phyloP scores from a whole-genome alignment of 2,888 invertebrate species.

The Galerucella pusilla region DNA sequence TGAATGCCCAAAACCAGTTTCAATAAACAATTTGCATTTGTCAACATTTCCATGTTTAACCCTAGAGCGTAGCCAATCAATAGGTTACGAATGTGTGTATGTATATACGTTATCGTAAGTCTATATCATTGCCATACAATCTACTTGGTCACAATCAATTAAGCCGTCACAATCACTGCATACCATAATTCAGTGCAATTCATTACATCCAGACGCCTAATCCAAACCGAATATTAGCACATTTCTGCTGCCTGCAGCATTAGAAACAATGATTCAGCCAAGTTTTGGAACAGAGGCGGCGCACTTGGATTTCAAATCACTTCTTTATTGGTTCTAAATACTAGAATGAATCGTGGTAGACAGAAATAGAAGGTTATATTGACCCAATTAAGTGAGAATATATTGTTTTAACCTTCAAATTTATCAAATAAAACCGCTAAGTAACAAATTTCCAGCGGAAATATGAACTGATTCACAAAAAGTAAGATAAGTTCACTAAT shows the following conservation, averaged over 20 bases:
- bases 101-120: constrained; percentile 28
- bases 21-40: constrained; percentile 36
- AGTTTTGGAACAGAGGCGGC: constrained; percentile 20
- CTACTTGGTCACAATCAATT: constrained; percentile 39
- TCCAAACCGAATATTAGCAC: constrained; percentile 47
- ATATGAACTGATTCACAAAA: too few species aligned
- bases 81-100: constrained; percentile 31
- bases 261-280: constrained; percentile 43
- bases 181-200: constrained; percentile 54
- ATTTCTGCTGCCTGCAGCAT: constrained; percentile 44
- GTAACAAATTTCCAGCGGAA: too few species aligned
- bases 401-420: too few species aligned
- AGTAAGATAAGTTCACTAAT: too few species aligned
- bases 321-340: neutral
- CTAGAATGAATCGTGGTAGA: too few species aligned
- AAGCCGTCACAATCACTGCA: constrained; percentile 45
- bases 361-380: too few species aligned
- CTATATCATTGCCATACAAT: constrained; percentile 38
- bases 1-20: constrained; percentile 15
- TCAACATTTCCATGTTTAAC: constrained; percentile 28
- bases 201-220: constrained; percentile 47
- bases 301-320: neutral
- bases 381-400: too few species aligned
- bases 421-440: too few species aligned
- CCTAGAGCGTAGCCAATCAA: constrained; percentile 29